Percentiles rank a stretch among this genome's conserved stretches.
Evolutionary conservation across 2,113 vertebrate species (phyloP).

Genomic region (Synodontis membranacea): DNA sequence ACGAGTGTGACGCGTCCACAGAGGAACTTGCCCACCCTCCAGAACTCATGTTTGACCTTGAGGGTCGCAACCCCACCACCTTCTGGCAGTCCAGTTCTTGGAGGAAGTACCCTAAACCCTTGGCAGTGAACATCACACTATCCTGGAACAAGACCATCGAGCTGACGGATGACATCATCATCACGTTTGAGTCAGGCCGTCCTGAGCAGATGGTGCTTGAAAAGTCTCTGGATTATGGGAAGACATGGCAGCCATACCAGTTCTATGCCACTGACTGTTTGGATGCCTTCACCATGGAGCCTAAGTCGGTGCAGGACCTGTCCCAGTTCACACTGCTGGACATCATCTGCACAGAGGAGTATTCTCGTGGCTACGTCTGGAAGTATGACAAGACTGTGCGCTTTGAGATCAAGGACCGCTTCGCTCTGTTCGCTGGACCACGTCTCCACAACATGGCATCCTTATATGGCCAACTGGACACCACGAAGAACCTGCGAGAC

Average conservation of each 20-base stretch:
- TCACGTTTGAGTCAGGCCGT: constrained; percentile 95
- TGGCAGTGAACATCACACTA: constrained; percentile 93
- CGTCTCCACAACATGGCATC: constrained; percentile 97
- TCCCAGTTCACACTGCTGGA: constrained; percentile 91
- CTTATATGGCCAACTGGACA: constrained; percentile 96
- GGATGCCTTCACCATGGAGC: constrained; percentile 97
- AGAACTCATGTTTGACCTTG: constrained; percentile 94
- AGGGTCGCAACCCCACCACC: constrained; percentile 94
- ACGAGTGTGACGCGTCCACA: constrained; percentile 92
- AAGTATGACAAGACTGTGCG: constrained; percentile 96
- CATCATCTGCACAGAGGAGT: constrained; percentile 99
- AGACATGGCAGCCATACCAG: constrained; percentile 96
- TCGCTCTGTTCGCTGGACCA: constrained; percentile 95
- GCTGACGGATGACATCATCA: constrained; percentile 94
- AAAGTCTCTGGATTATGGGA: constrained; percentile 95
- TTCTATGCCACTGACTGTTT: constrained; percentile 98
- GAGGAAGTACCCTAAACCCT: constrained; percentile 92
- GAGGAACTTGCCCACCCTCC: constrained; percentile 95
- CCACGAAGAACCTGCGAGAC: constrained; percentile 96
- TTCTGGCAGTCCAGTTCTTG: constrained; percentile 98
- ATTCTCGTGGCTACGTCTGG: constrained; percentile 91
- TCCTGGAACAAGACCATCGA: constrained; percentile 99
- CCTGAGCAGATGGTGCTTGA: constrained; percentile 98
- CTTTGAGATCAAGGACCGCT: constrained; percentile 98
- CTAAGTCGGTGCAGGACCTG: constrained; percentile 92